These are phyloP conservation scores for Carabus problematicus DNA, from an alignment of 2,888 invertebrate species.

Conservation along the genomic window DNA sequence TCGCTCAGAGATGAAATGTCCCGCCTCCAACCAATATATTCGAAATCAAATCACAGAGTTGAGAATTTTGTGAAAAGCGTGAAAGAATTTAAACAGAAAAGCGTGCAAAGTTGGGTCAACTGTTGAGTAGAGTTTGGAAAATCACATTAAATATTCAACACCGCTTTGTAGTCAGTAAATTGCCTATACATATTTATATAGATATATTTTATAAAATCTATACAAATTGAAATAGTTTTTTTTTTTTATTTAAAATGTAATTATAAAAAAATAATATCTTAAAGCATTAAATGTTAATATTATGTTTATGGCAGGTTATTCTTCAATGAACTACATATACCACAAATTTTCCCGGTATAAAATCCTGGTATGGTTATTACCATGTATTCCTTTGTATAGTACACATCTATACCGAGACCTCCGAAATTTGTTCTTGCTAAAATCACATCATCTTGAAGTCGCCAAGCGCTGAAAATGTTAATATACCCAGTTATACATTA, in stretches of 20 bases:
- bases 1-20: neutral
- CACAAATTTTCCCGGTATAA: slow-evolving; percentile 37
- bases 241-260: slow-evolving; percentile 1
- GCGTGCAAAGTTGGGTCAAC: neutral
- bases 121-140: no score
- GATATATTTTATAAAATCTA: neutral
- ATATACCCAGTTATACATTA: slow-evolving; percentile 1
- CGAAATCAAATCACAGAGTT: neutral
- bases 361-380: slow-evolving; percentile 34
- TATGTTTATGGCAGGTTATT: slow-evolving; percentile 4
- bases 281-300: neutral
- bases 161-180: no score
- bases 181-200: no score
- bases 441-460: slow-evolving; percentile 29
- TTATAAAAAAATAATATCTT: neutral
- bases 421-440: slow-evolving; percentile 29
- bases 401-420: slow-evolving; percentile 31
- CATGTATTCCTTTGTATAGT: slow-evolving; percentile 34
- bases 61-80: neutral
- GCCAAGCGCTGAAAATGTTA: slow-evolving; percentile 27
- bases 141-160: no score
- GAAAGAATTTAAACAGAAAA: neutral
- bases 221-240: slow-evolving; percentile 1
- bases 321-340: slow-evolving; percentile 35
- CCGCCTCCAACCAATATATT: neutral